Evolutionary conservation across 1,140 invertebrate genomes (phyloP).

Genomic region (Neotoxoptera formosana): DNA sequence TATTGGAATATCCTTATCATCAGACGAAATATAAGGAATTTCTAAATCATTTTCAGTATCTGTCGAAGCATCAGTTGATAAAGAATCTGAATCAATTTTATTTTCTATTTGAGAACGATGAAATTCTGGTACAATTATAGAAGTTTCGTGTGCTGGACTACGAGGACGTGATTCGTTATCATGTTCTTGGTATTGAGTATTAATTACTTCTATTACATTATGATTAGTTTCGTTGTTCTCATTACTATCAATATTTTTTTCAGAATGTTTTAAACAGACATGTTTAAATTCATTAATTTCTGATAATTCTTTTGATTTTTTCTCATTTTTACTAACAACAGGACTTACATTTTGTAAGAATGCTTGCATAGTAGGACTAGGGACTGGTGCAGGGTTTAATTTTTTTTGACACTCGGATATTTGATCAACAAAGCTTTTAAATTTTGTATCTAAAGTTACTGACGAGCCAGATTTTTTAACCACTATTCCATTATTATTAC

Average conservation of each 20-base stretch:
- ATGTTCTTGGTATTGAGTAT: constrained; percentile 61
- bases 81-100: constrained; percentile 59
- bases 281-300: constrained; percentile 61
- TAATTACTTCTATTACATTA: constrained; percentile 57
- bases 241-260: constrained; percentile 68
- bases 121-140: constrained; percentile 72
- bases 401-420: constrained; percentile 90
- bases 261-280: constrained; percentile 64
- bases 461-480: constrained; percentile 86
- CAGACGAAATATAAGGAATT: not conserved
- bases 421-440: constrained; percentile 81
- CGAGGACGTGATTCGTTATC: constrained; percentile 65
- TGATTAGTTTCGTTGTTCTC: constrained; percentile 57
- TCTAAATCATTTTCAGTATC: constrained; percentile 64
- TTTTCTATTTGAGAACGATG: constrained; percentile 60
- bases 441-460: constrained; percentile 81
- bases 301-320: constrained; percentile 61
- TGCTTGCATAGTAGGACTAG: constrained; percentile 78
- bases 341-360: constrained; percentile 68
- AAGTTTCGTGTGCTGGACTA: constrained; percentile 71
- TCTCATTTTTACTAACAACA: constrained; percentile 51
- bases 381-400: constrained; percentile 79
- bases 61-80: constrained; percentile 39
- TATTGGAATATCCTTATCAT: constrained; percentile 35
- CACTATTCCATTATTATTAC: constrained; percentile 68